phyloP scores from a whole-genome alignment of 2,888 invertebrate genomes.

The Catocala sponsa region DNA sequence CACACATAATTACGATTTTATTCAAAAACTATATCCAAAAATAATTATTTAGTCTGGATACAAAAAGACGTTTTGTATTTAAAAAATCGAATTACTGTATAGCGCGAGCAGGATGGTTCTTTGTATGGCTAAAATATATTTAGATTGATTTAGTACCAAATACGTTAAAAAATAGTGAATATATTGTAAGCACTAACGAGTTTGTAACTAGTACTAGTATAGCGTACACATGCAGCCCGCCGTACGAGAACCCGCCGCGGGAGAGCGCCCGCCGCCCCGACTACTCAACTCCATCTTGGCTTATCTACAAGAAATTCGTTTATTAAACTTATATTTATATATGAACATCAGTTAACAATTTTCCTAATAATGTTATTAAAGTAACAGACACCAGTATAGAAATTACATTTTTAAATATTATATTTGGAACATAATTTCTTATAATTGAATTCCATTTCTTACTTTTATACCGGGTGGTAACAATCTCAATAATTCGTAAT shows the following conservation, averaged over 20 bases:
- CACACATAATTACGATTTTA: background rate
- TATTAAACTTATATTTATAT: constrained; percentile 72
- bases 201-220: too few relatives aligned
- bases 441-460: constrained; percentile 68
- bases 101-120: too few relatives aligned
- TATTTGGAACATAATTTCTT: constrained; percentile 67
- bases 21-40: too few relatives aligned
- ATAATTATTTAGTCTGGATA: too few relatives aligned
- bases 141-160: too few relatives aligned
- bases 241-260: background rate
- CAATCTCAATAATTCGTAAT: constrained; percentile 84
- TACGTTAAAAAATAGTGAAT: too few relatives aligned
- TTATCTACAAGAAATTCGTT: constrained; percentile 80
- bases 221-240: too few relatives aligned
- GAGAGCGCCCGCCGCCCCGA: background rate
- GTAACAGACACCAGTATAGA: constrained; percentile 77
- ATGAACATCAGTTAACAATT: constrained; percentile 75
- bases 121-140: too few relatives aligned
- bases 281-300: constrained; percentile 65
- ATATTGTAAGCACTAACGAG: too few relatives aligned
- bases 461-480: constrained; percentile 83
- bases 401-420: constrained; percentile 66
- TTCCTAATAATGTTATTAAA: constrained; percentile 76
- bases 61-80: too few relatives aligned
- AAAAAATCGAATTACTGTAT: too few relatives aligned